Conservation (phyloP, 2,888 invertebrate species). For the Rhaphigaster nebulosa region DNA sequence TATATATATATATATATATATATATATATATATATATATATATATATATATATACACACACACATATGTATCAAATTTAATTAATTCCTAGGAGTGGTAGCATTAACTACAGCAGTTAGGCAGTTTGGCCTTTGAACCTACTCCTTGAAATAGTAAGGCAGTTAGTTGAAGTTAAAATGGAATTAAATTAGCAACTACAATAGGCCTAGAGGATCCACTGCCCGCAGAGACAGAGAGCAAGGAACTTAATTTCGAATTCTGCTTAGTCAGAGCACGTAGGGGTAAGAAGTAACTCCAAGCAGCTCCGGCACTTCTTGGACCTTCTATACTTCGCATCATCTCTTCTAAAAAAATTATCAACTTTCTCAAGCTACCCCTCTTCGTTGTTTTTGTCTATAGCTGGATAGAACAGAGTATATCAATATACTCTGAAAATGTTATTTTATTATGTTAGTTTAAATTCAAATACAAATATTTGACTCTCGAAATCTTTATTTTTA, state of each 20-base stretch:
- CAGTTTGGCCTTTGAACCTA: neutral
- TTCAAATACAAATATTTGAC: no score
- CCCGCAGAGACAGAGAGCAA: neutral
- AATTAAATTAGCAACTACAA: slow-evolving; percentile 28
- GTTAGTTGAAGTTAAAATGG: slow-evolving; percentile 33
- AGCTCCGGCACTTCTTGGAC: neutral
- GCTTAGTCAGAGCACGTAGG: slow-evolving; percentile 17
- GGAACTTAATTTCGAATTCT: slow-evolving; percentile 20
- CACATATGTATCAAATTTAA: no score
- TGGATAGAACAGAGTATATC: no score
- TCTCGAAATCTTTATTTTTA: no score
- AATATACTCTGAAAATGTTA: no score
- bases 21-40: no score
- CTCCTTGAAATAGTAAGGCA: slow-evolving; percentile 37
- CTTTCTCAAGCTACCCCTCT: neutral
- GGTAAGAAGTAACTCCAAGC: neutral
- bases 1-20: no score
- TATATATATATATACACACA: no score
- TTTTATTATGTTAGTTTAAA: no score
- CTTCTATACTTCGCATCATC: neutral
- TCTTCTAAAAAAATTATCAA: neutral
- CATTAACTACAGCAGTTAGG: neutral
- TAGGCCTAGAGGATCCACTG: neutral
- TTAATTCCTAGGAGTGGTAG: neutral
- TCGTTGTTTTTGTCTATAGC: no score